Evolutionary conservation across 2,888 invertebrate genomes (phyloP).

Genomic region (Deroplatys truncata): DNA sequence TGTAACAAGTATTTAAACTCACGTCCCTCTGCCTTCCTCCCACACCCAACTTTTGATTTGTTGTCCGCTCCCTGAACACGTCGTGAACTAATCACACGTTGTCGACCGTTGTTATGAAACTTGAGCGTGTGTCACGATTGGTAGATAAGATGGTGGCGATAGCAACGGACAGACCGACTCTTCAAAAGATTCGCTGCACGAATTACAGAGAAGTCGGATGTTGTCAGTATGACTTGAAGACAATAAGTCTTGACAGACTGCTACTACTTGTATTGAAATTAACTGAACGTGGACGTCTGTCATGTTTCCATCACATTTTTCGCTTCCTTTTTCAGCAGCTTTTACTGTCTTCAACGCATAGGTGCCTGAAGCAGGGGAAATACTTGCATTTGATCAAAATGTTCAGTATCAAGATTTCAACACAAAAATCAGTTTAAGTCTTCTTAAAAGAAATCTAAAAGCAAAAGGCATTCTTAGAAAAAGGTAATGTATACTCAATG

Average conservation of each 20-base stretch:
- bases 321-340: not conserved
- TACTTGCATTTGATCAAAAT: too few species aligned
- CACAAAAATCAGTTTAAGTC: too few species aligned
- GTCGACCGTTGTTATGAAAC: not conserved
- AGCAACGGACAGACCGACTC: not conserved
- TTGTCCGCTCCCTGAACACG: not conserved
- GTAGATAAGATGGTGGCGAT: not conserved
- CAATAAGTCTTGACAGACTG: not conserved
- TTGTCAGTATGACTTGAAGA: not conserved
- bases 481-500: too few species aligned
- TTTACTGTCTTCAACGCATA: too few species aligned
- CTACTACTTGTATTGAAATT: not conserved
- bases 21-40: not conserved
- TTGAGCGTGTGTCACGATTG: not conserved
- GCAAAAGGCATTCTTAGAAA: too few species aligned
- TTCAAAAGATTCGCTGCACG: not conserved
- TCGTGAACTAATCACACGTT: not conserved
- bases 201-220: not conserved
- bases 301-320: not conserved
- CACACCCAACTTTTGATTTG: not conserved
- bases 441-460: too few species aligned
- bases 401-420: too few species aligned
- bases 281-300: not conserved
- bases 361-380: too few species aligned
- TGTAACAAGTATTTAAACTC: not conserved